Evolutionary conservation across 2,888 invertebrate genomes (phyloP).

Genomic region (Chaitophorus viminalis): DNA sequence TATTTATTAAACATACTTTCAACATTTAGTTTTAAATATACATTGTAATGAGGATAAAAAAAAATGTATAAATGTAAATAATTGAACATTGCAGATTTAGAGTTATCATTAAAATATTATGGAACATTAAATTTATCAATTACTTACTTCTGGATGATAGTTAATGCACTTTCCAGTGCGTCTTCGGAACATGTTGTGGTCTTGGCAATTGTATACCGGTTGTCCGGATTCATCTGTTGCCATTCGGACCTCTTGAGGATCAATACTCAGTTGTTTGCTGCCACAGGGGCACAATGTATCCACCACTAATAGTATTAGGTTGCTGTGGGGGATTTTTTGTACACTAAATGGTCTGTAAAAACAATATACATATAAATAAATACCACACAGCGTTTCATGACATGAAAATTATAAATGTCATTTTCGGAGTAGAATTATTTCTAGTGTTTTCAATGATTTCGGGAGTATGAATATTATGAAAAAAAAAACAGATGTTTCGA

Average conservation of each 20-base stretch:
- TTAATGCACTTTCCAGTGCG: slow-evolving; percentile 84
- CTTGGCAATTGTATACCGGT: slow-evolving; percentile 68
- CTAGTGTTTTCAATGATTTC: neutral
- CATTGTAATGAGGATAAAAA: no score
- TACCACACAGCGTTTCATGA: neutral
- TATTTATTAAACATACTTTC: no score
- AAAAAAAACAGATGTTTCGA: neutral
- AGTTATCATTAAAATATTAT: no score
- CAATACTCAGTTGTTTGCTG: slow-evolving; percentile 84
- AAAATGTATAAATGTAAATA: no score
- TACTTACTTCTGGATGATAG: slow-evolving; percentile 80
- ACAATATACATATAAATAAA: neutral
- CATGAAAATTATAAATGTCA: neutral
- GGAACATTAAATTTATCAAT: no score
- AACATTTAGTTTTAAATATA: no score
- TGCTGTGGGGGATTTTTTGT: slow-evolving; percentile 90
- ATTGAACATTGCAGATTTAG: no score
- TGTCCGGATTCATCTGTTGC: slow-evolving; percentile 66
- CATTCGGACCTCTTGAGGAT: slow-evolving; percentile 71
- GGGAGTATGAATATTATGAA: neutral
- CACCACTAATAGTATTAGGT: slow-evolving; percentile 86
- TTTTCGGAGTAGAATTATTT: neutral
- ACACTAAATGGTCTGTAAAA: slow-evolving; percentile 84
- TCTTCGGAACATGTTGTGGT: slow-evolving; percentile 75
- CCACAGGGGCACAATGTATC: slow-evolving; percentile 90